Conservation (phyloP, 2,797 vertebrate species). For the Anas capensis region DNA sequence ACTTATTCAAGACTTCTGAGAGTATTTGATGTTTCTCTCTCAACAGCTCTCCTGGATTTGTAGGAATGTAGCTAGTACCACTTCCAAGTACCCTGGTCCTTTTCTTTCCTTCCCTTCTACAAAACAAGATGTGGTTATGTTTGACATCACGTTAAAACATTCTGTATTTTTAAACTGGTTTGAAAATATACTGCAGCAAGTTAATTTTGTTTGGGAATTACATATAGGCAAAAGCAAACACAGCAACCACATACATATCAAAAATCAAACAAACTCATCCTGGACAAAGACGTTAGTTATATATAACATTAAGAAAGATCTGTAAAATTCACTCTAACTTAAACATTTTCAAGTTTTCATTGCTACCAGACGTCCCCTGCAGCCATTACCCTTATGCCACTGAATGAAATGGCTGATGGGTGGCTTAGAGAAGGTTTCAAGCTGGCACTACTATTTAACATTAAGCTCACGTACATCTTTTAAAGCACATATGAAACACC, state of each 20-base stretch:
- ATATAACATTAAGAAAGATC: neutral
- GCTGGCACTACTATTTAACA: neutral
- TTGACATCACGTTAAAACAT: neutral
- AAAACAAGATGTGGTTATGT: neutral
- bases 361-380: fast-evolving
- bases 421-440: neutral
- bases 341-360: neutral
- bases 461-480: neutral
- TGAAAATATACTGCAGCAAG: neutral
- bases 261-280: neutral
- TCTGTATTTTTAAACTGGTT: neutral
- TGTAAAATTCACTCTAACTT: neutral
- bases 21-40: neutral
- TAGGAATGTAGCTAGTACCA: neutral
- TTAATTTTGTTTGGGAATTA: neutral
- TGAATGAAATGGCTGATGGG: fast-evolving
- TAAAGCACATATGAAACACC: neutral
- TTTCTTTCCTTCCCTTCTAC: neutral
- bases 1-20: neutral
- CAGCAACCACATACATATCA: neutral
- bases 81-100: neutral
- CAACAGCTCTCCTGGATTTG: neutral
- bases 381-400: fast-evolving
- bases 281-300: neutral
- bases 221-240: neutral